Evolutionary conservation across 2,113 vertebrate genomes (phyloP), one percentile per base, ranked within the genome.

Genomic region (Oreotrochilus melanogaster): DNA sequence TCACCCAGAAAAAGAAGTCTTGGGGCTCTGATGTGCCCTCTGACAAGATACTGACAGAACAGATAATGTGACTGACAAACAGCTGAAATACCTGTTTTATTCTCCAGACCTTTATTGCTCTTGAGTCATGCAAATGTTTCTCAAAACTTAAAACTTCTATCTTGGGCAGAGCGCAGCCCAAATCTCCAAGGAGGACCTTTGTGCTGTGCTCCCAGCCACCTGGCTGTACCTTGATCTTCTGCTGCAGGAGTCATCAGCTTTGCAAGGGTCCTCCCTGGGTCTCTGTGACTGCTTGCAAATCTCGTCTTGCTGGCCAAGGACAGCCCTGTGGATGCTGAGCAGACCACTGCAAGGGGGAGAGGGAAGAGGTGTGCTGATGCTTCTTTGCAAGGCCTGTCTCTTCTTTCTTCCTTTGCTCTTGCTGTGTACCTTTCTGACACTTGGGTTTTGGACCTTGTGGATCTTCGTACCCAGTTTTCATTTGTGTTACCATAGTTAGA

Each of bases 271-370:
- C 14, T 72, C 21, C 9, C 13, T 48, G 18, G 5, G 8, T 71
- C 30, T 71, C 43, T 76, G 15, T 57, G 66, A 54, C 14, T 2
- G 2, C 42, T 30, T 61, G 47, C 6, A 10, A 65, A 81, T 62
- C 42, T 78, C 1, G 2, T 60, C 30, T 84, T 1, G 1, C 45
- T 0, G 2, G 22, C n/a, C n/a, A n/a, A 7, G 0, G 0, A 23
- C 50, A 61, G 18, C 66, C 15, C 53, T 31, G 15, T 53, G 70
- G 21, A 24, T 67, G 27, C 15, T 28, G 84, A 27, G 25, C 60
- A 74, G 57, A 72, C 48, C 17, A 13, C 23, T 45, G 27, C 25
- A 48, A 57, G 11, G n/a, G 47, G 54, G 69, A 39, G 25, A 50
- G 31, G 14, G 9, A 50, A 53, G 81, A 54, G 16, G 10, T n/a